Conservation (phyloP, 92 coral and sea anemone species). For the Phymanthus crucifer region DNA sequence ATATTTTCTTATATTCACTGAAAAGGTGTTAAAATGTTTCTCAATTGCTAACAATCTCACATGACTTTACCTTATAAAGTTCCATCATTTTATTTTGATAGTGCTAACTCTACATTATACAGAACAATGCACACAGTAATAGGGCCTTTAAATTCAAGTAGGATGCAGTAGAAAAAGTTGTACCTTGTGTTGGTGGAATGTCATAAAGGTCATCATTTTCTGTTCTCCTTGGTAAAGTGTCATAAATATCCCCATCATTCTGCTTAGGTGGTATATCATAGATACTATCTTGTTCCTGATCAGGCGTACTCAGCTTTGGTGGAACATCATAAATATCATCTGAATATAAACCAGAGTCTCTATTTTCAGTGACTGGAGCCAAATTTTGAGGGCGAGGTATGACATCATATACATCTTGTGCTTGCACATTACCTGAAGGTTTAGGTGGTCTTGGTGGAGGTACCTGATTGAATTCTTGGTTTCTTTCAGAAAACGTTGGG, state of each 20-base stretch:
- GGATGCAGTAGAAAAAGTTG: background rate
- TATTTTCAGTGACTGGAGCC: slow-evolving; percentile 29
- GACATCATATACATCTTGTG: slow-evolving; percentile 33
- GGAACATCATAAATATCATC: slow-evolving; percentile 44
- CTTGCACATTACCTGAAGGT: background rate
- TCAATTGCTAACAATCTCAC: too few relatives aligned
- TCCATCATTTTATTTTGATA: too few relatives aligned
- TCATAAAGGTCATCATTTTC: slow-evolving; percentile 27
- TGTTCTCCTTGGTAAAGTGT: slow-evolving; percentile 36
- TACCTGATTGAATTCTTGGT: slow-evolving; percentile 4
- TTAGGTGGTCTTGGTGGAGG: slow-evolving; percentile 51
- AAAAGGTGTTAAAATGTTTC: too few relatives aligned
- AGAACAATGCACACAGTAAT: too few relatives aligned
- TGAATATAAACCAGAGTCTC: slow-evolving; percentile 57
- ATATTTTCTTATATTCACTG: too few relatives aligned
- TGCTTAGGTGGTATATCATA: slow-evolving; percentile 1
- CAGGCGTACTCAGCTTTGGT: slow-evolving; percentile 6
- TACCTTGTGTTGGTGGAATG: slow-evolving; percentile 27
- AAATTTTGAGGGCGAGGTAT: slow-evolving; percentile 45
- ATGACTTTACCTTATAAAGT: too few relatives aligned
- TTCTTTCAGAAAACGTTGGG: slow-evolving; percentile 20
- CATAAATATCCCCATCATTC: slow-evolving; percentile 38
- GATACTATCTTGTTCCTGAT: slow-evolving; percentile 5
- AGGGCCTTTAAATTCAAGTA: too few relatives aligned
- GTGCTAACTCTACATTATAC: too few relatives aligned